Base-by-base conservation (phyloP, 2,113 vertebrate genomes). In the Callipepla squamata region DNA sequence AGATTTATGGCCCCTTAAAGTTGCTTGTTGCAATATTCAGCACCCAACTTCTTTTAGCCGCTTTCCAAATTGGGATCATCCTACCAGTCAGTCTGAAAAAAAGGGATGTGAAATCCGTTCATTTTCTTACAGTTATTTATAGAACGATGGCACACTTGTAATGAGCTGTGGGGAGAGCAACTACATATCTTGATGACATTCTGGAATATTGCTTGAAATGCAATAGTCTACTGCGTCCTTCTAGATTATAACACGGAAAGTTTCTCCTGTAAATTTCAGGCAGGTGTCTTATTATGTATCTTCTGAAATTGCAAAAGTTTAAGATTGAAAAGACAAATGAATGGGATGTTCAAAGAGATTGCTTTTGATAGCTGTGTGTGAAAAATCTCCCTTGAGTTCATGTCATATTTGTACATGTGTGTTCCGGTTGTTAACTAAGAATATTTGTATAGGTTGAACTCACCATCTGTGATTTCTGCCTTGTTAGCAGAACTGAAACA, bases 31-130 rank as follows among this genome's bases (percentile, higher is more conserved):
- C 72, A 66, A 59, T 62, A 69, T 30, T 77, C 47, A 25, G 30
- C 30, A 80, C 87, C n/a, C 85, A 58, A 2, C 48, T 90, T 77
- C 11, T 50, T 83, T 42, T 50, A 38, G 16, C 32, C 69, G n/a
- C 30, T 94, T 89, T 88, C 92, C 86, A 92, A 90, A 93, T 84
- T 40, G 80, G 69, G 65, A 36, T 75, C n/a, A 80, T 42, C 3
- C 73, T 75, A 26, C 34, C 47, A 86, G 61, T 13, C 51, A 32
- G 4, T 82, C 22, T 85, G 77, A 80, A 72, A 88, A 87, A 95
- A 78, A 47, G 44, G 57, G 85, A 93, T 65, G 34, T 92, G 73
- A 95, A 90, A 83, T 44, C 78, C 11, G 58, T 91, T 83, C 11
- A 23, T 81, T 34, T 91, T 57, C 15, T 88, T 92, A 47, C 44